A percentile compares a stretch with the other conserved stretches of the same genome.
Evolutionary conservation across 2,113 vertebrate genomes (phyloP).

Genomic region (Epinephelus lanceolatus): DNA sequence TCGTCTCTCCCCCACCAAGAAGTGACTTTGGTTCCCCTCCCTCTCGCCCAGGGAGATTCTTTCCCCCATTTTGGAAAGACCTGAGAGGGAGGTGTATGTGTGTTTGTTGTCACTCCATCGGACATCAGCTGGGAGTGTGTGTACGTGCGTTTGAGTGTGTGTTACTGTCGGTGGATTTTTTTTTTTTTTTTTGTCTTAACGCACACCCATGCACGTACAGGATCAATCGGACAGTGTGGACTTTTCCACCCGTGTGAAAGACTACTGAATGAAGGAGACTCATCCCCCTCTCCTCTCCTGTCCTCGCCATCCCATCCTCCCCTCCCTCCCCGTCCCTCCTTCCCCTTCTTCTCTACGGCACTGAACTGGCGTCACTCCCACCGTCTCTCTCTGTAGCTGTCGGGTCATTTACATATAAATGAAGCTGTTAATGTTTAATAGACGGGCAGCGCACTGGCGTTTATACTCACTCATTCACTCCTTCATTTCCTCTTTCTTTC

Average conservation of each 20-base stretch:
- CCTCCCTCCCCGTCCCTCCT: background rate
- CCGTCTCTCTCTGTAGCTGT: conserved; percentile 77
- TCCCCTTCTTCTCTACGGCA: conserved; percentile 76
- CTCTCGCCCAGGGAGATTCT: conserved; percentile 48
- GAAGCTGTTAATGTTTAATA: conserved; percentile 90
- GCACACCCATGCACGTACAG: conserved; percentile 50
- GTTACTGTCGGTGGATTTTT: conserved; percentile 38
- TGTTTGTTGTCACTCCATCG: conserved; percentile 37
- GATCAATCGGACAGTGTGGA: conserved; percentile 55
- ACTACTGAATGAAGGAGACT: conserved; percentile 72
- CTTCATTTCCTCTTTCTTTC: conserved; percentile 75
- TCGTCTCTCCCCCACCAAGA: conserved; percentile 12
- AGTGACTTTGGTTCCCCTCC: conserved; percentile 28
- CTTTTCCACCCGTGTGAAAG: conserved; percentile 63
- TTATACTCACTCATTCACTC: conserved; percentile 84
- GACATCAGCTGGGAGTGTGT: conserved; percentile 55
- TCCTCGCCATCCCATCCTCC: conserved; percentile 19
- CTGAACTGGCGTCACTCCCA: conserved; percentile 80
- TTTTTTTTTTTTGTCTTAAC: conserved; percentile 10
- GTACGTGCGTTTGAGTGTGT: conserved; percentile 42
- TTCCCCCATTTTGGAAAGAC: conserved; percentile 49
- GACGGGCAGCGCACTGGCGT: conserved; percentile 80
- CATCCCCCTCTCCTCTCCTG: conserved; percentile 14
- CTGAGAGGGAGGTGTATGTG: conserved; percentile 53
- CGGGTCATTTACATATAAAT: conserved; percentile 89